Evolutionary conservation across 2,113 vertebrate species (phyloP).

Genomic region (Stegostoma tigrinum): DNA sequence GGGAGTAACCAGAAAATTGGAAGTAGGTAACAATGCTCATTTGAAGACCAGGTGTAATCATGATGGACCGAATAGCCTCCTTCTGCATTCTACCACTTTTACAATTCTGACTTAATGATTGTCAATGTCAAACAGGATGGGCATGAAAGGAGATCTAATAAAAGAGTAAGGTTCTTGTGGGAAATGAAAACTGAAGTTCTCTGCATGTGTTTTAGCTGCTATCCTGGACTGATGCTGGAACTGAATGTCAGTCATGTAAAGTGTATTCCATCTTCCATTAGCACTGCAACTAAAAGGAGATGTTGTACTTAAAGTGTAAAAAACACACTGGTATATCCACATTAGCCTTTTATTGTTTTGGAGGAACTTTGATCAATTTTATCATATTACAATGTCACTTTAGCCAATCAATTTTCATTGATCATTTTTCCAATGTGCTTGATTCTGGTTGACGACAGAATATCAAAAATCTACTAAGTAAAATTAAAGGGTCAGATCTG

Average conservation of each 20-base stretch:
- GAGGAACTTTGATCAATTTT: neutral
- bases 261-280: neutral
- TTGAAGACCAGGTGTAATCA: too few species aligned
- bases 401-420: neutral
- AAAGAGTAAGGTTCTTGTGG: neutral
- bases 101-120: too few species aligned
- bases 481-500: neutral
- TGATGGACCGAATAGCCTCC: too few species aligned
- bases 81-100: too few species aligned
- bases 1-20: too few species aligned
- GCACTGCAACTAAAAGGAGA: neutral
- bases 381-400: neutral
- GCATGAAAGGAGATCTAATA: too few species aligned
- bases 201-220: neutral
- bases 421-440: neutral
- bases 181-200: neutral
- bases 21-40: too few species aligned
- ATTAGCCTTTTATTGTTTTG: neutral
- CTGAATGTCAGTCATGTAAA: neutral
- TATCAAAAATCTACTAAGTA: neutral
- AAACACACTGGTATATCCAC: neutral
- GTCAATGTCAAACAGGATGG: too few species aligned
- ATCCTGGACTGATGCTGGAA: neutral
- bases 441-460: neutral
- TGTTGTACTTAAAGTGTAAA: too few species aligned